A percentile compares a stretch with the other conserved stretches of the same genome.
These are phyloP conservation scores for Homarus gammarus DNA, from an alignment of 2,888 invertebrate genomes.

Conservation along the genomic window DNA sequence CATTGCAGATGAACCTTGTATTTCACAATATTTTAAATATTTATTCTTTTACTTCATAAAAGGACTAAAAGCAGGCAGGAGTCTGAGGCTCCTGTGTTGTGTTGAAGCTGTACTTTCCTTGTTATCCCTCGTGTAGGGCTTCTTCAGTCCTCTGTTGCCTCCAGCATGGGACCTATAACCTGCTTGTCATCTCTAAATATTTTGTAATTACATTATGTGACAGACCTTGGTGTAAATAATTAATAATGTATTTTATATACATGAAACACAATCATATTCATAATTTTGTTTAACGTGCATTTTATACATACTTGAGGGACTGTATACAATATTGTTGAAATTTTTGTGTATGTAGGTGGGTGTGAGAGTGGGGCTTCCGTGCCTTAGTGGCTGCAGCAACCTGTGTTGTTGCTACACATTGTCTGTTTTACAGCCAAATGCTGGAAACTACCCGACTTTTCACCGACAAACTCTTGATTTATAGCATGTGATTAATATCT, in stretches of 20 bases:
- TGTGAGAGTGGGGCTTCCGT: background rate
- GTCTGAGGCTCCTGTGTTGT: background rate
- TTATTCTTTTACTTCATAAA: constrained; percentile 8
- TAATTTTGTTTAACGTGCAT: background rate
- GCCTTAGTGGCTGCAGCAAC: constrained; percentile 30
- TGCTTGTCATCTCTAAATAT: constrained; percentile 3
- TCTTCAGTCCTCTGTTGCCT: background rate
- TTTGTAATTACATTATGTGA: constrained; percentile 58
- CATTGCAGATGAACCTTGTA: background rate
- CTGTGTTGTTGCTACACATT: background rate
- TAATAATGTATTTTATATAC: constrained; percentile 34
- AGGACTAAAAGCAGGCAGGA: constrained; percentile 3
- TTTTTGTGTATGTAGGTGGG: constrained; percentile 7
- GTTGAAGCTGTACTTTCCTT: constrained; percentile 22
- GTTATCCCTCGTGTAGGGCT: background rate
- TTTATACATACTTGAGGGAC: constrained; percentile 12
- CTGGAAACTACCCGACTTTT: constrained; percentile 5
- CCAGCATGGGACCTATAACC: background rate
- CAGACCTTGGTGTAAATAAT: constrained; percentile 43
- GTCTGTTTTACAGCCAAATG: background rate
- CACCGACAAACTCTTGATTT: background rate
- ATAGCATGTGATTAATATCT: background rate
- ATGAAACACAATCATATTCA: background rate
- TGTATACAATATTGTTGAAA: constrained; percentile 16
- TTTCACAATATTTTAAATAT: background rate